Conservation (phyloP, 1,140 invertebrate genomes). For the Danaus melanippus region DNA sequence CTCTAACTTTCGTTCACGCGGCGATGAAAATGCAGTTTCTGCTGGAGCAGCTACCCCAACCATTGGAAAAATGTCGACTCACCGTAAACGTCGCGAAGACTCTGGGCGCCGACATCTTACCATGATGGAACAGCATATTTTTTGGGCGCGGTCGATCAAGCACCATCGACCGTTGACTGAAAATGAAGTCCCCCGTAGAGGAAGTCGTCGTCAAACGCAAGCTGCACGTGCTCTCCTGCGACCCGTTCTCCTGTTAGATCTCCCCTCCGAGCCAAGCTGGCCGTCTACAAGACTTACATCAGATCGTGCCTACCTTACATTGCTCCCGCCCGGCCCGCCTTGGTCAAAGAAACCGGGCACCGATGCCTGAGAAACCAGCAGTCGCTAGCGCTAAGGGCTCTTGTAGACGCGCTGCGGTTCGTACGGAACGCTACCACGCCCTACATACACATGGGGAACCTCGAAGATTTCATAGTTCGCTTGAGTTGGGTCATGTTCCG, state of each 20-base stretch:
- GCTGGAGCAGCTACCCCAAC: slow-evolving; percentile 22
- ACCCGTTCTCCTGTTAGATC: slow-evolving; percentile 3
- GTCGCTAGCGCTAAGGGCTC: no score
- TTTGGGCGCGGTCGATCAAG: neutral
- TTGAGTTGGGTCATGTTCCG: no score
- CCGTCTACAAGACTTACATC: no score
- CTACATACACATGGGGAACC: no score
- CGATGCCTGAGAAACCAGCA: no score
- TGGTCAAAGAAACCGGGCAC: no score
- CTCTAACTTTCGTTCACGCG: slow-evolving; percentile 12
- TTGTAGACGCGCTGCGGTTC: no score
- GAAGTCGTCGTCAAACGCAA: neutral
- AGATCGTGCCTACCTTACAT: no score
- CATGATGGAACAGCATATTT: neutral
- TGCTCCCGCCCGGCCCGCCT: no score
- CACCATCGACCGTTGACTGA: slow-evolving; percentile 6
- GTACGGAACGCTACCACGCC: no score
- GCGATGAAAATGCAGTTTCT: slow-evolving; percentile 16
- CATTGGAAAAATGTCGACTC: slow-evolving; percentile 21
- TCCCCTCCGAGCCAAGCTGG: slow-evolving; percentile 11
- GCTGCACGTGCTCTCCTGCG: slow-evolving; percentile 3
- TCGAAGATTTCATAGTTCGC: no score
- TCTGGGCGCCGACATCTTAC: slow-evolving; percentile 1
- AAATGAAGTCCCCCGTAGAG: neutral
- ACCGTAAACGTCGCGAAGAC: slow-evolving; percentile 24